Percentiles rank a stretch among this genome's conserved stretches.
These are phyloP conservation scores for Origma solitaria DNA, from an alignment of 2,113 vertebrate genomes.

Conservation along the genomic window DNA sequence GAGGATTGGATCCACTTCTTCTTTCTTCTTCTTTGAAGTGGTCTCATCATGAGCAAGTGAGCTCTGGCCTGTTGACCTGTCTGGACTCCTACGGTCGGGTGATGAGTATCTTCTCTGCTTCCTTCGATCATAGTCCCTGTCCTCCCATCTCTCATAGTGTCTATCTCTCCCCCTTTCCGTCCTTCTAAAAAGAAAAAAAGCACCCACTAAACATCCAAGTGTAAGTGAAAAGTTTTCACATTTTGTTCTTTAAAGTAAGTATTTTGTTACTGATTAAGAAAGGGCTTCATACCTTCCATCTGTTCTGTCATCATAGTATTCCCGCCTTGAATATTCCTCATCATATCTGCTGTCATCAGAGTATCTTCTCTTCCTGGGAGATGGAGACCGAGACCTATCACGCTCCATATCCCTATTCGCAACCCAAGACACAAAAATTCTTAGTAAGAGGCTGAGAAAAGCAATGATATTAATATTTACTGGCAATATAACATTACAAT, in stretches of 20 bases:
- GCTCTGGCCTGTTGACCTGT: constrained; percentile 15
- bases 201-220: not conserved
- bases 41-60: constrained; percentile 68
- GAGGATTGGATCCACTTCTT: constrained; percentile 91
- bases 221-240: accelerated
- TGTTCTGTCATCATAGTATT: constrained; percentile 63
- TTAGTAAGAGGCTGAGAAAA: not conserved
- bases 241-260: not conserved
- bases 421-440: constrained; percentile 5
- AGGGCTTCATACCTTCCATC: constrained; percentile 58
- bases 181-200: not conserved
- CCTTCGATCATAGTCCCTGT: constrained; percentile 75
- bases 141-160: constrained; percentile 63
- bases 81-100: constrained; percentile 68
- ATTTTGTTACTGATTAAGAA: not conserved
- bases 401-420: constrained; percentile 44
- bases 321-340: constrained; percentile 68
- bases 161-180: constrained; percentile 59
- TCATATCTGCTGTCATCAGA: constrained; percentile 71
- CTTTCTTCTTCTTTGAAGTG: constrained; percentile 89
- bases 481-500: not conserved
- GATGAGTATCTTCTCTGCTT: constrained; percentile 77
- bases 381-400: constrained; percentile 61
- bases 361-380: constrained; percentile 67
- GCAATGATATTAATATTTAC: not conserved